Percentiles rank a stretch among this genome's conserved stretches.
Conservation (phyloP, 2,797 vertebrate species). For the Ctenopoma kingsleyae region DNA sequence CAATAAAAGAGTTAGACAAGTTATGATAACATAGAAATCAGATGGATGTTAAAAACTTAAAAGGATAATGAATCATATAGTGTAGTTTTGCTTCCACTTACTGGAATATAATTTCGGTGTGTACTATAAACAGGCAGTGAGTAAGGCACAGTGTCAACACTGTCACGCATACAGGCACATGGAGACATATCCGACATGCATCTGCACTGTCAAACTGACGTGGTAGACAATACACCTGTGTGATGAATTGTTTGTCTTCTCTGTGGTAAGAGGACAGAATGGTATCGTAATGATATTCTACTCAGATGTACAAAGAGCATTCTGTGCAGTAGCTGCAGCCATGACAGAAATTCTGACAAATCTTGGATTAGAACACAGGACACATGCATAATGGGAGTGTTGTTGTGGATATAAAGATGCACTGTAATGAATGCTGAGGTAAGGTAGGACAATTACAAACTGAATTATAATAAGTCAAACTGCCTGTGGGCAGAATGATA, state of each 20-base stretch:
- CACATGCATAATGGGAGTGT: neutral
- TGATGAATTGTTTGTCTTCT: conserved; percentile 16
- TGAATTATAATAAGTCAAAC: too few relatives aligned
- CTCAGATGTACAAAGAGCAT: neutral
- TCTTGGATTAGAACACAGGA: neutral
- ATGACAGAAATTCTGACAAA: conserved; percentile 1
- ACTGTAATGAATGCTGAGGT: too few relatives aligned
- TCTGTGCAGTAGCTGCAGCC: neutral
- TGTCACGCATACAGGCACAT: conserved; percentile 41
- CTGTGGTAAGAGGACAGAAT: conserved; percentile 6
- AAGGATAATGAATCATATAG: neutral
- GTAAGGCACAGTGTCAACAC: conserved; percentile 23
- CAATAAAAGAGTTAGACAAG: too few relatives aligned
- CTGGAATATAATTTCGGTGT: neutral
- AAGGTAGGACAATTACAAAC: too few relatives aligned
- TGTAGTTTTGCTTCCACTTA: neutral
- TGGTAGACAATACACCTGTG: conserved; percentile 36
- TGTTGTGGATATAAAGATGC: neutral
- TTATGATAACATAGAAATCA: too few relatives aligned
- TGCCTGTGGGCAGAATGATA: too few relatives aligned
- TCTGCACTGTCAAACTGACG: conserved; percentile 10
- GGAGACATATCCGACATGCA: conserved; percentile 10
- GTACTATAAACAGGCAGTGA: conserved; percentile 23
- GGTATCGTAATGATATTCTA: neutral
- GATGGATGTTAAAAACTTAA: too few relatives aligned